phyloP scores from a whole-genome alignment of 1,140 invertebrate genomes.

The Drosophila santomea region DNA sequence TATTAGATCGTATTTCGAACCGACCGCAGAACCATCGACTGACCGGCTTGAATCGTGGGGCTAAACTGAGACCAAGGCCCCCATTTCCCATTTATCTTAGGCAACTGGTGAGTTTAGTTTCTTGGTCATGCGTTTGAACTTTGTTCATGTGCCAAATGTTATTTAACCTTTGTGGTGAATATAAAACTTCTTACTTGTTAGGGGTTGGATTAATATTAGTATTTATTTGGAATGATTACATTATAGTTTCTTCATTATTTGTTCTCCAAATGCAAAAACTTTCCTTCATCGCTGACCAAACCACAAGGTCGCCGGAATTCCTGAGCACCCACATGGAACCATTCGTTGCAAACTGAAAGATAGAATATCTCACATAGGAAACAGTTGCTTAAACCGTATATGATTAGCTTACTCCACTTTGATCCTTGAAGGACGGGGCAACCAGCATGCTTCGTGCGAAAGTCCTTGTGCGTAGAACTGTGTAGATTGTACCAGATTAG shows the following conservation, averaged over 20 bases:
- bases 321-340: conserved; percentile 95
- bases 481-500: conserved; percentile 98
- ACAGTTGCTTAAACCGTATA: too few species aligned
- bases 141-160: background rate
- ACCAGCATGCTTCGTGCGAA: conserved; percentile 96
- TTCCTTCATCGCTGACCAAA: conserved; percentile 70
- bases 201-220: background rate
- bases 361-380: conserved; percentile 67
- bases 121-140: conserved; percentile 1
- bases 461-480: conserved; percentile 95
- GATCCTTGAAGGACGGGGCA: conserved; percentile 98
- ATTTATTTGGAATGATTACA: background rate
- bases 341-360: conserved; percentile 93
- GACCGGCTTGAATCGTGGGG: conserved; percentile 25
- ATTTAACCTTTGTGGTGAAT: conserved; percentile 3
- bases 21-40: conserved; percentile 28
- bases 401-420: conserved; percentile 91
- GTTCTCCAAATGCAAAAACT: conserved; percentile 20
- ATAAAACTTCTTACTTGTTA: background rate
- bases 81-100: background rate
- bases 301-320: conserved; percentile 92
- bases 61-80: conserved; percentile 44
- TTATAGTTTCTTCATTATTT: conserved; percentile 5
- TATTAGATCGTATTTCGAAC: background rate
- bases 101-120: conserved; percentile 27